These are phyloP conservation scores for Sabatieria punctata DNA, from an alignment of 2,888 invertebrate genomes.

Conservation along the genomic window DNA sequence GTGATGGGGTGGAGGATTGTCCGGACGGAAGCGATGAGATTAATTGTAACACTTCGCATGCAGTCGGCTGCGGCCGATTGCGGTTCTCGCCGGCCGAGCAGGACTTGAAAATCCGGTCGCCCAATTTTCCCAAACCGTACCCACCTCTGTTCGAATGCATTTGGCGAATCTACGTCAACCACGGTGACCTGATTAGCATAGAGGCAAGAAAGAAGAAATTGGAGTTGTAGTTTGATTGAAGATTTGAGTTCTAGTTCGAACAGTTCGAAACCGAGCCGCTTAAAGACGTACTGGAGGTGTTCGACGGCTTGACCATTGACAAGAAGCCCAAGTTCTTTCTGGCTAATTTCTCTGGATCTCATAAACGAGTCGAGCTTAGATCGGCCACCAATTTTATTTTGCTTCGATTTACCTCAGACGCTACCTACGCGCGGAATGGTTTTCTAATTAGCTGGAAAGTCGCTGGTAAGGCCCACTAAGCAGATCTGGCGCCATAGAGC, in stretches of 20 bases:
- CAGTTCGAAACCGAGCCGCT: background rate
- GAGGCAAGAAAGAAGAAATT: background rate
- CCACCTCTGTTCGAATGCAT: background rate
- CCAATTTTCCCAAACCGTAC: background rate
- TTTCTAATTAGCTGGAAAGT: background rate
- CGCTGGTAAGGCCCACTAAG: too few relatives aligned
- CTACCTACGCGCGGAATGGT: background rate
- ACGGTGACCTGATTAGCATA: background rate
- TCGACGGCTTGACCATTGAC: too few relatives aligned
- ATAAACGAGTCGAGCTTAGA: background rate
- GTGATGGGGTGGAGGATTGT: slow-evolving; percentile 1
- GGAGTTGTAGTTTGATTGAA: background rate
- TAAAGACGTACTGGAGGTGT: background rate
- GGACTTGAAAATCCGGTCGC: background rate
- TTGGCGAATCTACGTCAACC: background rate
- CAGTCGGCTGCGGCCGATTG: too few relatives aligned
- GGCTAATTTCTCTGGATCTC: background rate
- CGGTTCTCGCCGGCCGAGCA: too few relatives aligned
- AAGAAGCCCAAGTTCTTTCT: too few relatives aligned
- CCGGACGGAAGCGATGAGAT: slow-evolving; percentile 1
- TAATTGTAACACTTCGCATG: slow-evolving; percentile 1
- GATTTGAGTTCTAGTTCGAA: background rate
- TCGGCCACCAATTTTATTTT: background rate
- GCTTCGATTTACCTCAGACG: slow-evolving; percentile 1
- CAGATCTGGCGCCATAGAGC: too few relatives aligned